Base-by-base conservation (phyloP, 1,140 invertebrate genomes). In the Procambarus clarkii region DNA sequence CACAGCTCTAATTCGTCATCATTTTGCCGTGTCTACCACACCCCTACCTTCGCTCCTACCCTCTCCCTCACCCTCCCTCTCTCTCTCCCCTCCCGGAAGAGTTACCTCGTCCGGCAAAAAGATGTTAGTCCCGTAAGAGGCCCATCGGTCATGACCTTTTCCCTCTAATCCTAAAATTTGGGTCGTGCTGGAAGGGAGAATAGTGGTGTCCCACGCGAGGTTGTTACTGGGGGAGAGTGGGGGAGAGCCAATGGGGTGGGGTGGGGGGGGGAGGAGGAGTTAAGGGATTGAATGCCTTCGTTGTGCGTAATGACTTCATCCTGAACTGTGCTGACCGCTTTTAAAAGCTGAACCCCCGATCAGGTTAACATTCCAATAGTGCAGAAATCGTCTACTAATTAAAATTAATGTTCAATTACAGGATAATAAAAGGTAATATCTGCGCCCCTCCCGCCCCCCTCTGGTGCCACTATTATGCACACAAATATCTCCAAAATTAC, bases 141-240 rank as follows among this genome's bases (percentile, higher is more conserved):
- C 46, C 84, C 84, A 86, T 86, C 84, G 74, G 5, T 86, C 84
- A 86, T 77, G 84, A 86, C 84, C 84, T 86, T 86, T 86, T 54
- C 84, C 84, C 45, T 34, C 83, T 86, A 86, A 86, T 86, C 84
- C 69, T 24, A 24, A 86, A 86, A 86, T 86, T 86, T 86, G 8
- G 84, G 84, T 77, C 46, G 64, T 86, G 84, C 77, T 34, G 84
- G 84, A 24, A 18, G 58, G 13, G 4, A 50, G 54, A 8, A 50
- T 45, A 82, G 80, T 54, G 46, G n/a, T 58, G 13, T 50, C 80
- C 50, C 80, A 54, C 48, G 45, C 80, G 13, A 60, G 80, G 34
- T 45, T 5, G 46, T 24, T 45, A 3, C 45, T 3, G 34, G 34
- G 34, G 46, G 21, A n/a, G 48, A 45, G 48, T 1, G 50, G 50